Conservation (phyloP, 1,140 invertebrate genomes). For the Drosophila punjabiensis region DNA sequence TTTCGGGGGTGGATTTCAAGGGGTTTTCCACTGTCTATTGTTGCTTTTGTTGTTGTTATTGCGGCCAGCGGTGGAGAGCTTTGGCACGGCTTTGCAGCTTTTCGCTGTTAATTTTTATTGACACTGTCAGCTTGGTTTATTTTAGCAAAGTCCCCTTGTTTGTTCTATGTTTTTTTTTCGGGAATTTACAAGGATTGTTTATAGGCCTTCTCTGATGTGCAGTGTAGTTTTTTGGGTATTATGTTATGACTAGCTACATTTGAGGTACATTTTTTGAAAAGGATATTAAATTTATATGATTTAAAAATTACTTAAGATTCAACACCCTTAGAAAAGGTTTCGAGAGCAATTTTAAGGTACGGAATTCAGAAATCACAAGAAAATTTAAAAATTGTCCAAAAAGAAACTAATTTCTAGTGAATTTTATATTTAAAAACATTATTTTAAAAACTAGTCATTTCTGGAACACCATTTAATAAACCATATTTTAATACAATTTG, state of each 20-base stretch:
- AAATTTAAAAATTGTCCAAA: no score
- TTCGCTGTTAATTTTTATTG: slow-evolving; percentile 68
- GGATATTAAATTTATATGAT: no score
- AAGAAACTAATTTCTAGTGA: no score
- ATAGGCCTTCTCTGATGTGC: neutral
- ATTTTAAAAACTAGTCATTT: no score
- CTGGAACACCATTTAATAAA: no score
- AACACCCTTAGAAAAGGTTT: no score
- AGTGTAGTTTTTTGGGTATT: neutral
- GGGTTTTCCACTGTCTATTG: slow-evolving; percentile 6
- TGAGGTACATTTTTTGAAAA: neutral
- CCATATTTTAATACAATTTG: no score
- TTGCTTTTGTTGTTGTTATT: slow-evolving; percentile 12
- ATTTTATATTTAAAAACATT: no score
- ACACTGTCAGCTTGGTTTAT: slow-evolving; percentile 24
- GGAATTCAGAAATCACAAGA: no score
- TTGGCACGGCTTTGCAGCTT: slow-evolving; percentile 65
- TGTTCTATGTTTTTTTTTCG: slow-evolving; percentile 16
- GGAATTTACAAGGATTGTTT: slow-evolving; percentile 5
- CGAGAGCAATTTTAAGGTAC: no score
- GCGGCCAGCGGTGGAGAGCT: slow-evolving; percentile 38
- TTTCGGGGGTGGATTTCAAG: neutral
- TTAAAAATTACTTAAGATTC: no score
- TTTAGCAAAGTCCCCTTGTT: slow-evolving; percentile 17
- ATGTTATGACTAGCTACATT: neutral